Percentiles rank a stretch among this genome's conserved stretches.
Evolutionary conservation across 2,797 vertebrate genomes (phyloP).

Genomic region (Ceyx erithaca): DNA sequence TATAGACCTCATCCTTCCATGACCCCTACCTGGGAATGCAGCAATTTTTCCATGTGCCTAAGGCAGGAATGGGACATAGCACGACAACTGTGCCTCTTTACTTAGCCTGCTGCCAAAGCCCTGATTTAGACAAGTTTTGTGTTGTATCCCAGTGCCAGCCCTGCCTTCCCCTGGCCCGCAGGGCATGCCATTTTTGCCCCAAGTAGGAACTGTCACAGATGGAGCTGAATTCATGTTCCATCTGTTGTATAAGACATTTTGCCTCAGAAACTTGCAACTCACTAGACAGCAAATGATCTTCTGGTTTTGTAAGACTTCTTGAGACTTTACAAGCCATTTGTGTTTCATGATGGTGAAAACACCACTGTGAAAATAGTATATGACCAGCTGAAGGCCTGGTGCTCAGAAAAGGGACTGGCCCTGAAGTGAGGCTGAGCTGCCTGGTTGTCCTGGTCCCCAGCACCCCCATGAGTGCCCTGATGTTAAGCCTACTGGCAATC

Average conservation of each 20-base stretch:
- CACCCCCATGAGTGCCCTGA: fast-evolving
- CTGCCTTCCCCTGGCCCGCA: background rate
- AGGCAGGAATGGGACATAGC: background rate
- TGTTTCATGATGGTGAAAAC: background rate
- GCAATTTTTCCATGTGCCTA: background rate
- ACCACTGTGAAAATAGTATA: background rate
- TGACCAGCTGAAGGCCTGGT: background rate
- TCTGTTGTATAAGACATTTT: background rate
- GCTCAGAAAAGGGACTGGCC: background rate
- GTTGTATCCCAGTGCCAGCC: background rate
- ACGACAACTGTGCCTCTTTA: background rate
- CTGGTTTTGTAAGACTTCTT: background rate
- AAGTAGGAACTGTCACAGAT: background rate
- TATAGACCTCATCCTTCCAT: background rate
- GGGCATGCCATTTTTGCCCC: background rate
- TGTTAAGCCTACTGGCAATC: background rate
- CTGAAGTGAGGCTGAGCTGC: background rate
- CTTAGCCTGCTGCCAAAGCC: background rate
- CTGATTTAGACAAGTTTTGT: background rate
- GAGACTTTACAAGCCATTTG: background rate
- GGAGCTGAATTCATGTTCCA: background rate
- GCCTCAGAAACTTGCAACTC: background rate
- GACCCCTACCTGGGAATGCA: background rate
- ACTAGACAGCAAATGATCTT: background rate
- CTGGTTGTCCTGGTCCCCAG: background rate